Conservation (phyloP, 2,888 invertebrate species). For the Cheilosia scutellata region DNA sequence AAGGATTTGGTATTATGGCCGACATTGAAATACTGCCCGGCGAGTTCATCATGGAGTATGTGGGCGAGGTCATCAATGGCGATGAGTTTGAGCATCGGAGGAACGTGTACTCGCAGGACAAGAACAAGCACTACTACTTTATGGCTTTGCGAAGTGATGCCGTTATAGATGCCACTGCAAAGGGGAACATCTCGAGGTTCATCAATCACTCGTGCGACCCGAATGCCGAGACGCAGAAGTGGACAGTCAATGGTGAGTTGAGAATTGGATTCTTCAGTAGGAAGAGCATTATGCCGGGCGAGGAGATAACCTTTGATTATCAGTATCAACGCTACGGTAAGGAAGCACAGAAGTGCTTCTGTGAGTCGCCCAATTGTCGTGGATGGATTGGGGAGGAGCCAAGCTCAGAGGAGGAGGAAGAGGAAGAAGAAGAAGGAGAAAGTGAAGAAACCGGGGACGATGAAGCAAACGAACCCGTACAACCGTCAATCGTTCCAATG, state of each 20-base stretch:
- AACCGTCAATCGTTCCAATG: slow-evolving; percentile 17
- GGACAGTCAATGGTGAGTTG: slow-evolving; percentile 96
- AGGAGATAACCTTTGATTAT: slow-evolving; percentile 99
- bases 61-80: slow-evolving; percentile 97
- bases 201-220: slow-evolving; percentile 99
- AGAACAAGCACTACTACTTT: slow-evolving; percentile 97
- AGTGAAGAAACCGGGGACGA: slow-evolving; percentile 80
- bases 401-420: slow-evolving; percentile 88
- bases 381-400: slow-evolving; percentile 98
- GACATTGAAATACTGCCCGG: slow-evolving; percentile 85
- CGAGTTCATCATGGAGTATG: slow-evolving; percentile 98
- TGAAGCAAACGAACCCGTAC: slow-evolving; percentile 55
- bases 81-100: slow-evolving; percentile 95
- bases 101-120: slow-evolving; percentile 94
- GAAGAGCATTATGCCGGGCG: slow-evolving; percentile 91
- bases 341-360: slow-evolving; percentile 98
- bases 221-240: slow-evolving; percentile 99
- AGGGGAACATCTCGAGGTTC: slow-evolving; percentile 98
- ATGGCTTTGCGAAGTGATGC: slow-evolving; percentile 97
- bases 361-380: slow-evolving; percentile 94
- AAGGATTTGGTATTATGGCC: slow-evolving; percentile 95
- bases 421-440: slow-evolving; percentile 80
- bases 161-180: slow-evolving; percentile 97
- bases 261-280: slow-evolving; percentile 98
- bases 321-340: slow-evolving; percentile 98